Evolutionary conservation across 2,797 vertebrate genomes (phyloP).

Genomic region (Chaetophractus vellerosus): DNA sequence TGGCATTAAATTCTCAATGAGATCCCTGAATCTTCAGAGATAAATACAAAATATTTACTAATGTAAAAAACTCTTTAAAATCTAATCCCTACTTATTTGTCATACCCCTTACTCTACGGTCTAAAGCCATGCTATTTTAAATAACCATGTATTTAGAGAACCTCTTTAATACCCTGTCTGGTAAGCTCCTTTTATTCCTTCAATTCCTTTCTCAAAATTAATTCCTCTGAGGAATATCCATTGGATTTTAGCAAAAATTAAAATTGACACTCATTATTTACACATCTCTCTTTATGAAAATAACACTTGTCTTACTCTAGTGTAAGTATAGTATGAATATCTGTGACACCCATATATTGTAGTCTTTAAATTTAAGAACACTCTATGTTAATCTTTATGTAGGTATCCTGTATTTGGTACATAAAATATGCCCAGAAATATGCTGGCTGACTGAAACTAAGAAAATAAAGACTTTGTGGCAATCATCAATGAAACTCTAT

Average conservation of each 20-base stretch:
- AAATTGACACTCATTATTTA: too few species aligned
- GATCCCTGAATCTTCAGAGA: not conserved
- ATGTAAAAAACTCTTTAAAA: not conserved
- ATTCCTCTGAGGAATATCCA: not conserved
- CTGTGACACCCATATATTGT: not conserved
- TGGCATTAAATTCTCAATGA: not conserved
- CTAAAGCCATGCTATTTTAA: not conserved
- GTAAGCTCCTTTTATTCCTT: not conserved
- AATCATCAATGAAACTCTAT: not conserved
- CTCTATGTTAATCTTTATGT: not conserved
- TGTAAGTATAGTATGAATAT: not conserved
- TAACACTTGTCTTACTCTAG: not conserved
- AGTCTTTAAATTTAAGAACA: not conserved
- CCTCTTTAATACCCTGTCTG: rapidly evolving
- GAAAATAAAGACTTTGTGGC: not conserved
- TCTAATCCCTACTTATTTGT: not conserved
- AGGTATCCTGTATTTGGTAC: not conserved
- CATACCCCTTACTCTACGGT: not conserved
- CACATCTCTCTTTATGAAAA: too few species aligned
- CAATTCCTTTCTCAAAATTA: not conserved
- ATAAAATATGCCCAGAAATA: not conserved
- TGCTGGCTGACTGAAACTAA: not conserved
- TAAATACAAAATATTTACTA: not conserved
- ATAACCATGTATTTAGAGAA: not conserved
- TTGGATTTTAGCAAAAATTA: too few species aligned